phyloP scores from a whole-genome alignment of 2,113 vertebrate species.

The Aythya baeri region DNA sequence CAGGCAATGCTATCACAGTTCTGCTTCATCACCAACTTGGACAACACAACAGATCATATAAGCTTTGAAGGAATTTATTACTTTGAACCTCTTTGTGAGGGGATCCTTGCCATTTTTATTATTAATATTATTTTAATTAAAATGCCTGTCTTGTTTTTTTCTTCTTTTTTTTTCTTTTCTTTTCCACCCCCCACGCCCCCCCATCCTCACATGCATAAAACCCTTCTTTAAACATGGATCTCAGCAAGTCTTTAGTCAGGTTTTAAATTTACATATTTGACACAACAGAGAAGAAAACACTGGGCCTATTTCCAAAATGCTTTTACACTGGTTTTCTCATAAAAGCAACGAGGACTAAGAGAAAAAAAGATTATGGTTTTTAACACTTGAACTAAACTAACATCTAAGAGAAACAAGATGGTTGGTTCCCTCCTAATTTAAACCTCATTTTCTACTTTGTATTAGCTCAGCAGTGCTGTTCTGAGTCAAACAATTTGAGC shows the following conservation, averaged over 20 bases:
- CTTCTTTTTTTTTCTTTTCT: no score
- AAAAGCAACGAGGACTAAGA: neutral
- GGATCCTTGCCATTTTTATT: neutral
- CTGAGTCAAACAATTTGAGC: neutral
- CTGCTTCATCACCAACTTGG: constrained; percentile 5
- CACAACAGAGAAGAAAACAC: constrained; percentile 9
- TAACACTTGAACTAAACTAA: neutral
- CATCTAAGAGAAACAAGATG: neutral
- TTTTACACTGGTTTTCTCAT: neutral
- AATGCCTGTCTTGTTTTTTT: neutral
- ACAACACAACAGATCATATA: neutral
- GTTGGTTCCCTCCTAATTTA: neutral
- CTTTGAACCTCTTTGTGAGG: neutral
- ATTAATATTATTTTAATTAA: neutral
- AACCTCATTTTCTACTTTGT: neutral
- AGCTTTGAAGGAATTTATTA: neutral
- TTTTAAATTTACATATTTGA: constrained; percentile 37
- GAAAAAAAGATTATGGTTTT: neutral
- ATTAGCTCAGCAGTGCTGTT: neutral
- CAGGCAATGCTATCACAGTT: neutral
- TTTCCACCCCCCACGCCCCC: no score
- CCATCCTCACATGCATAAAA: neutral
- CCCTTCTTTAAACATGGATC: neutral
- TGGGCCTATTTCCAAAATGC: neutral
- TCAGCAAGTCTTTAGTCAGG: neutral